Evolutionary conservation across 2,797 vertebrate species (phyloP), one percentile per base, ranked within the genome.

Genomic region (Sarcoramphus papa): DNA sequence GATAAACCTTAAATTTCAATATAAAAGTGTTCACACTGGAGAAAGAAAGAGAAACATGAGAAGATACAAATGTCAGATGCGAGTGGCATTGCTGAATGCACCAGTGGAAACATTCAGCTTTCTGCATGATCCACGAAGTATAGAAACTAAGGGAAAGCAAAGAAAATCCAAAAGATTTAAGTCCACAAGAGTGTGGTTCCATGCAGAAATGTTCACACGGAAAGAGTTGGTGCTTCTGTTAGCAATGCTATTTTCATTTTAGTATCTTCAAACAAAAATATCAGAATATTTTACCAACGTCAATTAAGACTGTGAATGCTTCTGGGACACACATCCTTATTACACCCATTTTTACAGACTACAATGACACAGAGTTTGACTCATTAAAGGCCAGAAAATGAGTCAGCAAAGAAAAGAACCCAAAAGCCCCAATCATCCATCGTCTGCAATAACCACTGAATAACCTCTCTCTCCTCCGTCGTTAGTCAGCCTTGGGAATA

Each of bases 341-440:
- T 80, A 72, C 35, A 80, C 41, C 56, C 72, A 57, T 92, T 94
- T 94, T 83, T 92, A 64, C 53, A 78, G 85, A 53, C 54, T 88
- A 85, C 78, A 92, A 23, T 97, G 93, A 94, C 92, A 96, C 81
- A 96, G 87, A 88, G 78, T 83, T 95, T 96, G 97, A 97, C 82
- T 97, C 94, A 97, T 79, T 92, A 95, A 93, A 95, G 90, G 93
- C 92, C 95, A 96, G 78, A 95, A 97, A 95, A 92, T 94, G 86
- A 97, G 73, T 95, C 96, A 97, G 88, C 83, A 95, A 93, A 93
- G 88, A 54, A 73, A 88, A 90, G 91, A 93, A 93, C 95, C 90
- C 78, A 22, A 93, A 94, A 94, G 69, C 62, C 95, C 92, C 65
- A 88, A 5, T 92, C 95, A 93, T 80, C 78, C 79, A 51, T 28